Evolutionary conservation across 2,113 vertebrate genomes (phyloP).

Genomic region (Barnardius zonarius): DNA sequence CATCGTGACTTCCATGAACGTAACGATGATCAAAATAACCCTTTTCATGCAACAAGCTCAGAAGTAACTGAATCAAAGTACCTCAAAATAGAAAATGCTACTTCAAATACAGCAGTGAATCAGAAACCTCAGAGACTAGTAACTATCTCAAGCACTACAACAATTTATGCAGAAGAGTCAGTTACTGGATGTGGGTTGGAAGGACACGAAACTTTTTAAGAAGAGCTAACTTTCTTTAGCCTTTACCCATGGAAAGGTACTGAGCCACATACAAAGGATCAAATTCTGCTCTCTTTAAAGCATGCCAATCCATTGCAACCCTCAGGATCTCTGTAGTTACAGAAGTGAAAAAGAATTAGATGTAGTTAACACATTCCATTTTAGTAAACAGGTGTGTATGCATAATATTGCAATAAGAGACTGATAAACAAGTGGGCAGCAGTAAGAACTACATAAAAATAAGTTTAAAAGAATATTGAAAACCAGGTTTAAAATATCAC

Average conservation of each 20-base stretch:
- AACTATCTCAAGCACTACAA: neutral
- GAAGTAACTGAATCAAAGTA: neutral
- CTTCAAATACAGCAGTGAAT: conserved; percentile 32
- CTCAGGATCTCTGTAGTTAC: neutral
- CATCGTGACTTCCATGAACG: neutral
- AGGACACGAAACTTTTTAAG: neutral
- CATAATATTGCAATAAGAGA: neutral
- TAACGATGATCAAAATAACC: neutral
- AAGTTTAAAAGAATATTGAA: neutral
- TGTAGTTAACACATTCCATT: neutral
- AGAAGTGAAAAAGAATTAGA: neutral
- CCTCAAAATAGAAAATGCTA: conserved; percentile 12
- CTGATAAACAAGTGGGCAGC: neutral
- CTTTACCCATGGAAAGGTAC: neutral
- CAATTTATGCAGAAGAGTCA: neutral
- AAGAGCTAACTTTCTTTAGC: neutral
- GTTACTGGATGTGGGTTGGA: neutral
- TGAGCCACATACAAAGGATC: neutral
- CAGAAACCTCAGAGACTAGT: conserved; percentile 1
- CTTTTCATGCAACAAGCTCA: neutral
- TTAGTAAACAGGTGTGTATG: neutral
- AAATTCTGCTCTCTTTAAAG: neutral
- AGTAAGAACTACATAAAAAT: neutral
- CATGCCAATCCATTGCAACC: neutral
- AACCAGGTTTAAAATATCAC: neutral